Evolutionary conservation across 1,140 invertebrate species (phyloP), one percentile per base, ranked within the genome.

Genomic region (Hyphantria cunea): DNA sequence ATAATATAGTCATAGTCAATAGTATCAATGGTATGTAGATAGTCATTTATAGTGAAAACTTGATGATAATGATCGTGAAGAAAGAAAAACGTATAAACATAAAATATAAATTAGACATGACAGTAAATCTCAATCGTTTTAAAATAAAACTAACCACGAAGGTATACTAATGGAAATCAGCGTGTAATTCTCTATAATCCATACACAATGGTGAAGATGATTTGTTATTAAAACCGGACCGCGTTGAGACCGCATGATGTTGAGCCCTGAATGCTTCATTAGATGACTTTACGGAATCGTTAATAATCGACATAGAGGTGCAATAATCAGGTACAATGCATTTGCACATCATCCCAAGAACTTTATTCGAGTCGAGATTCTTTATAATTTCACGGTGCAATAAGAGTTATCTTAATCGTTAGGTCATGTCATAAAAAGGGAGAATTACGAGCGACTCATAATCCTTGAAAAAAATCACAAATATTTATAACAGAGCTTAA

Each of bases 221-320:
- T 76, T 75, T 68, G 70, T 77, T 70, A 68, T 66, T 70, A 70
- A 72, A 72, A 72, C 61, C 74, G 58, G 65, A 68, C 69, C 56
- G 60, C 65, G 68, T 65, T 60, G 44, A 59, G 69, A 64, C 37
- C 71, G 48, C 68, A 63, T 58, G 64, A 73, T 62, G 70, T 74
- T 73, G 72, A 65, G 58, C 59, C 64, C 70, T 85, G 83, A 85
- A 88, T 88, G 80, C 82, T 86, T 88, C 81, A 88, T 88, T 82
- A 88, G 80, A 78, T 88, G 83, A 88, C 82, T 81, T 66, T 74
- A 77, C 82, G 76, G 52, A 82, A 76, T 63, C 73, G 74, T 70
- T 78, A 80, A n/a, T 84, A 81, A 78, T 77, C 64, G 74, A 62
- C n/a, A n/a, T n/a, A n/a, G n/a, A n/a, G n/a, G n/a, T n/a, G n/a